Evolutionary conservation across 2,113 vertebrate genomes (phyloP), one percentile per base, ranked within the genome.

Genomic region (Ramphastos sulfuratus): DNA sequence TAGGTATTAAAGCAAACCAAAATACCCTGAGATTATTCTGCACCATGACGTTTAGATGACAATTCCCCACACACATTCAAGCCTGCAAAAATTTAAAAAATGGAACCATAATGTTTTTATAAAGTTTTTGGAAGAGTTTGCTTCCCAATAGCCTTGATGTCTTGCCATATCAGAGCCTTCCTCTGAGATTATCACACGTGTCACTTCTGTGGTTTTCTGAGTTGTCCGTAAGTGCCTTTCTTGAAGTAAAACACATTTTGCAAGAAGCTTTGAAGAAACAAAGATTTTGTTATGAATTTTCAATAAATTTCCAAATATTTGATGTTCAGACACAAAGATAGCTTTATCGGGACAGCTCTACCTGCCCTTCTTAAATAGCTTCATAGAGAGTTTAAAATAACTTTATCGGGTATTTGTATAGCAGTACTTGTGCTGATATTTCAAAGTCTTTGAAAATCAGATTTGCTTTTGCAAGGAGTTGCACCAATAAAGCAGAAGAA

Each of bases 21-120:
- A 63, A 20, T 8, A 30, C 20, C 13, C 39, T 2, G 15, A 44
- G 35, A 13, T 1, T 23, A 2, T 35, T 59, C 23, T 3, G 10
- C 25, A 7, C 19, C 0, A 0, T 3, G 6, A 5, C 5, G 4
- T 73, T 73, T 56, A 37, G 25, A 12, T 27, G 11, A 15, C 18
- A 31, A 21, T 31, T 65, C 33, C 9, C 4, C 37, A 2, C n/a
- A 56, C 33, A 0, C 31, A 3, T 30, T 35, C 1, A 1, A 85
- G 20, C 27, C n/a, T 10, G 15, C 23, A 46, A 33, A 27, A 58
- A 24, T 14, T 23, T 23, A 4, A 46, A 7, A 75, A 39, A 50
- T 31, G n/a, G 50, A 78, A 16, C 8, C n/a, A 1, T 37, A 6
- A 23, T 5, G 7, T 10, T 70, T 61, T 31, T 16, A 16, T 50